phyloP scores from a whole-genome alignment of 2,113 vertebrate genomes.

The Oxyura jamaicensis region DNA sequence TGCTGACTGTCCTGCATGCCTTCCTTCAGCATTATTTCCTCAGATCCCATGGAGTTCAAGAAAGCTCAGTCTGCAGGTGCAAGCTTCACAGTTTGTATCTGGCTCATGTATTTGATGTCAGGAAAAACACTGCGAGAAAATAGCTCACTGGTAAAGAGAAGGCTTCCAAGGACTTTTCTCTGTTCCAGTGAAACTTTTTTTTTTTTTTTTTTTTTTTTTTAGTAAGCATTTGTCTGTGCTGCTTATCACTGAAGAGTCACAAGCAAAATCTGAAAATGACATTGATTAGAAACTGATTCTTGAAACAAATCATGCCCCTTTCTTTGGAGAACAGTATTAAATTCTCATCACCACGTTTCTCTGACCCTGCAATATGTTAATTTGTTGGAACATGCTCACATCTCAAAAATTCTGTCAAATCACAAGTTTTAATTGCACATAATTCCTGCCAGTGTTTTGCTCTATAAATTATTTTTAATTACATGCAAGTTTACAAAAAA shows the following conservation, averaged over 20 bases:
- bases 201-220: not conserved
- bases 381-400: not conserved
- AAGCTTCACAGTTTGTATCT: not conserved
- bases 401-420: conserved; percentile 14
- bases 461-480: not conserved
- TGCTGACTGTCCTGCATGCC: not conserved
- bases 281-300: conserved; percentile 1
- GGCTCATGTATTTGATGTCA: not conserved
- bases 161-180: not conserved
- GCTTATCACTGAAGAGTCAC: not conserved
- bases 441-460: not conserved
- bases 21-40: not conserved
- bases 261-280: not conserved
- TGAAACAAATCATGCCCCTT: not conserved
- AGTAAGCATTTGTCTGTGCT: not conserved
- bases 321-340: not conserved
- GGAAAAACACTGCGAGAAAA: not conserved
- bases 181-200: not conserved
- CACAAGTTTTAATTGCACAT: conserved; percentile 10
- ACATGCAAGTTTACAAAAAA: not conserved
- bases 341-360: not conserved
- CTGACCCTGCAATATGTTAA: not conserved
- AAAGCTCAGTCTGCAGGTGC: not conserved
- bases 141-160: not conserved
- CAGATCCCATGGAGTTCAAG: not conserved